Conservation (phyloP, 2,888 invertebrate species). For the Epinotia brunnichana region DNA sequence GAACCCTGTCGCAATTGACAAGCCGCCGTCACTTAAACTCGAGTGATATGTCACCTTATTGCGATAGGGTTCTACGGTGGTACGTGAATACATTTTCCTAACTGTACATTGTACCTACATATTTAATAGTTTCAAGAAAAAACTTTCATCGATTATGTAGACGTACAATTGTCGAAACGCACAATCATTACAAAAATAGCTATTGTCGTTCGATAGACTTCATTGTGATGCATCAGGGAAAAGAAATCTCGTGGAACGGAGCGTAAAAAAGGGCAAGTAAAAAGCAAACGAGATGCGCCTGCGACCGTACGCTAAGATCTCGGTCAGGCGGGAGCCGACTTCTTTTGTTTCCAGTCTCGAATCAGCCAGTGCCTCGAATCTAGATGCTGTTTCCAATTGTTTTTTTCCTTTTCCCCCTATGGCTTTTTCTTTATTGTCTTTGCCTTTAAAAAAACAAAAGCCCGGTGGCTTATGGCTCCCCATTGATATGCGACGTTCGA, state of each 20-base stretch:
- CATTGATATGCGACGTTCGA: conserved; percentile 84
- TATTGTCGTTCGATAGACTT: conserved; percentile 76
- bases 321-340: conserved; percentile 81
- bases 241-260: conserved; percentile 79
- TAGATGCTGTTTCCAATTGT: conserved; percentile 79
- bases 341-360: conserved; percentile 82
- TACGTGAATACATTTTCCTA: too few relatives aligned
- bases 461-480: conserved; percentile 83
- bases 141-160: conserved; percentile 43
- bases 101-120: not conserved
- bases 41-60: too few relatives aligned
- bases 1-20: too few relatives aligned
- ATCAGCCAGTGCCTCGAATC: conserved; percentile 83
- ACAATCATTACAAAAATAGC: conserved; percentile 75
- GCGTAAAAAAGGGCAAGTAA: conserved; percentile 68
- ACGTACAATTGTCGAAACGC: conserved; percentile 45
- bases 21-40: too few relatives aligned
- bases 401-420: conserved; percentile 71
- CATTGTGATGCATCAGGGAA: conserved; percentile 80
- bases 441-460: conserved; percentile 72
- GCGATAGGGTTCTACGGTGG: too few relatives aligned
- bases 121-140: conserved; percentile 40
- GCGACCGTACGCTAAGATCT: conserved; percentile 78
- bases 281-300: conserved; percentile 72
- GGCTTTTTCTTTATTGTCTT: conserved; percentile 82